A percentile compares a stretch with the other conserved stretches of the same genome.
These are phyloP conservation scores for Hapalemur alaotrensis DNA, from an alignment of 2,797 vertebrate genomes.

Conservation along the genomic window DNA sequence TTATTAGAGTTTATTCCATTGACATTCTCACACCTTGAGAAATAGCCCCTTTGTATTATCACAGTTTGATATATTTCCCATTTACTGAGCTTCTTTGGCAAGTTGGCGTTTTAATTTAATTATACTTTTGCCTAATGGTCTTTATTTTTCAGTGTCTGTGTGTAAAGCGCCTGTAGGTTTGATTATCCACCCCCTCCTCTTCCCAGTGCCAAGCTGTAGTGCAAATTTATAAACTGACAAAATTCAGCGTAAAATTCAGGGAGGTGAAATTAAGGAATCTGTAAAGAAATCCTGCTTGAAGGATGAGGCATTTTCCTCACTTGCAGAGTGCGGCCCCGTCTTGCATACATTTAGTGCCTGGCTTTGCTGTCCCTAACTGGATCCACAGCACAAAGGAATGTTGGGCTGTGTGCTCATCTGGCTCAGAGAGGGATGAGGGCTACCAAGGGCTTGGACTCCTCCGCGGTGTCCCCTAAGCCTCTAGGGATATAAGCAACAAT, in stretches of 20 bases:
- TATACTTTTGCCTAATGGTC: slow-evolving; percentile 90
- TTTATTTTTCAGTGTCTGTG: slow-evolving; percentile 90
- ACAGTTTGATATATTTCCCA: slow-evolving; percentile 89
- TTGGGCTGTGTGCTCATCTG: rapidly evolving
- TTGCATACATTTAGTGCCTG: slow-evolving; percentile 46
- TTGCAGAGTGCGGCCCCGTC: slow-evolving; percentile 50
- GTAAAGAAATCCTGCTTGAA: slow-evolving; percentile 80
- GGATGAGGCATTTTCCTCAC: slow-evolving; percentile 73
- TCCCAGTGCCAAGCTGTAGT: slow-evolving; percentile 72
- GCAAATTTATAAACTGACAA: slow-evolving; percentile 90
- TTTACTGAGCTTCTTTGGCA: slow-evolving; percentile 84
- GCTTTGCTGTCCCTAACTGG: neutral
- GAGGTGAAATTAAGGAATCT: slow-evolving; percentile 78
- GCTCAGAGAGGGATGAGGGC: neutral
- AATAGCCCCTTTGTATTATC: slow-evolving; percentile 88
- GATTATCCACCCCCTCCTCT: slow-evolving; percentile 53
- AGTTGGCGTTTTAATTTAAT: slow-evolving; percentile 91
- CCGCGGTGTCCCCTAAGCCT: neutral
- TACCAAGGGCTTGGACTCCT: neutral
- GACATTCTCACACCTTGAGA: slow-evolving; percentile 88
- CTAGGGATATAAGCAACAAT: rapidly evolving
- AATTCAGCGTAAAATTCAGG: slow-evolving; percentile 85
- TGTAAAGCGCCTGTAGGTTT: slow-evolving; percentile 80
- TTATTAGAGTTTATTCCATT: slow-evolving; percentile 84
- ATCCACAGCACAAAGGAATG: neutral